A percentile compares a stretch with the other conserved stretches of the same genome.
phyloP scores from a whole-genome alignment of 2,888 invertebrate genomes.

The Physocephala rufipes region DNA sequence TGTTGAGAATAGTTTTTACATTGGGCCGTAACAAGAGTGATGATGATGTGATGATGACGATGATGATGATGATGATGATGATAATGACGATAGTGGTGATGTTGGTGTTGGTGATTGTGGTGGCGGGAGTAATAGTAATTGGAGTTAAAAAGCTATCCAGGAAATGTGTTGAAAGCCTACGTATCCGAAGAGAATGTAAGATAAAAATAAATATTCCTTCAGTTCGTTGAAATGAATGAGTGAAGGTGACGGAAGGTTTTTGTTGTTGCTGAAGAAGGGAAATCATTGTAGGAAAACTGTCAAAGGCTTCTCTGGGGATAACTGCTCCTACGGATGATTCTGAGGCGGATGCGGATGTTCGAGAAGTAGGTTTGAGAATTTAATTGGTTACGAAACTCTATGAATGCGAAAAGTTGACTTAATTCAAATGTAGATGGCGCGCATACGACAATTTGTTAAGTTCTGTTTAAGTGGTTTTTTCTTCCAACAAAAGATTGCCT shows the following conservation, averaged over 20 bases:
- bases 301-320: background rate
- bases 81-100: conserved; percentile 37
- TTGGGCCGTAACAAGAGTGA: background rate
- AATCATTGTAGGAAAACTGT: background rate
- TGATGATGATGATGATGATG: conserved; percentile 31
- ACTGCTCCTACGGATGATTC: too few relatives aligned
- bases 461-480: background rate
- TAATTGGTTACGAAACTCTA: conserved; percentile 7
- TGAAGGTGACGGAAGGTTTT: background rate
- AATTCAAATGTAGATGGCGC: background rate
- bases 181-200: too few relatives aligned
- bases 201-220: background rate
- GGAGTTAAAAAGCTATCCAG: conserved; percentile 31
- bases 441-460: background rate
- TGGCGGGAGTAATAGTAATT: conserved; percentile 44
- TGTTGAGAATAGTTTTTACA: too few relatives aligned
- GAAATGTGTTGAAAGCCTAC: background rate
- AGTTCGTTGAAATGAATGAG: background rate
- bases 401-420: background rate
- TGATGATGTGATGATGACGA: background rate
- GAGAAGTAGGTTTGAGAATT: background rate
- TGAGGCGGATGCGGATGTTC: background rate
- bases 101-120: conserved; percentile 16
- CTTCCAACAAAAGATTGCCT: background rate
- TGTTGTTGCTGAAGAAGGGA: background rate